Conservation (phyloP, 30 jellyfish, hydroid and myxozoan genomes). For the Phacellophora camtschatica region DNA sequence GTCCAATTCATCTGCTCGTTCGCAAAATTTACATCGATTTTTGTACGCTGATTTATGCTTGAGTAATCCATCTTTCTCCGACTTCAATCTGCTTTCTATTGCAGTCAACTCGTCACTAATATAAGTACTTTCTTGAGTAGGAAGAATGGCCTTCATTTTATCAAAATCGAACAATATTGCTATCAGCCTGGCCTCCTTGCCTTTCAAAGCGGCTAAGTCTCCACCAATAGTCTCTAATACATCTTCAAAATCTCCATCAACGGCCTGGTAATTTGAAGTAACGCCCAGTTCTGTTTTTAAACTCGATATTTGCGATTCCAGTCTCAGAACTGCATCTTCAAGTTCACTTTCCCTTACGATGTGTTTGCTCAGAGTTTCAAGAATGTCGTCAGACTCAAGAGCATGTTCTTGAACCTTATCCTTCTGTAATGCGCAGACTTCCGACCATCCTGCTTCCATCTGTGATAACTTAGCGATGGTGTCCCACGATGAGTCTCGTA, state of each 20-base stretch:
- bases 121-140: not conserved
- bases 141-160: not conserved
- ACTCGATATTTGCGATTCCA: not conserved
- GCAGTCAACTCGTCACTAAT: not conserved
- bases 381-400: not conserved
- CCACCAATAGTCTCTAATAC: not conserved
- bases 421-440: not conserved
- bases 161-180: not conserved
- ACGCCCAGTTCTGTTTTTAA: no score
- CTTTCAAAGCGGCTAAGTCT: not conserved
- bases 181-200: not conserved
- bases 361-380: not conserved
- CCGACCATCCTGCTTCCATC: not conserved
- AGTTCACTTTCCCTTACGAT: not conserved
- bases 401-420: not conserved
- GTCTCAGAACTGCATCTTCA: not conserved
- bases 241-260: not conserved
- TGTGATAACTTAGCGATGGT: no score
- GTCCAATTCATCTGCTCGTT: not conserved
- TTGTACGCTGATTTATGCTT: not conserved
- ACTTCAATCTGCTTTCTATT: not conserved
- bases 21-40: not conserved
- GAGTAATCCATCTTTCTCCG: not conserved
- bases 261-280: no score
- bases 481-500: not conserved